Percentiles rank a stretch among this genome's conserved stretches.
Evolutionary conservation across 1,140 invertebrate genomes (phyloP).

Genomic region (Ostrea denselamellosa): DNA sequence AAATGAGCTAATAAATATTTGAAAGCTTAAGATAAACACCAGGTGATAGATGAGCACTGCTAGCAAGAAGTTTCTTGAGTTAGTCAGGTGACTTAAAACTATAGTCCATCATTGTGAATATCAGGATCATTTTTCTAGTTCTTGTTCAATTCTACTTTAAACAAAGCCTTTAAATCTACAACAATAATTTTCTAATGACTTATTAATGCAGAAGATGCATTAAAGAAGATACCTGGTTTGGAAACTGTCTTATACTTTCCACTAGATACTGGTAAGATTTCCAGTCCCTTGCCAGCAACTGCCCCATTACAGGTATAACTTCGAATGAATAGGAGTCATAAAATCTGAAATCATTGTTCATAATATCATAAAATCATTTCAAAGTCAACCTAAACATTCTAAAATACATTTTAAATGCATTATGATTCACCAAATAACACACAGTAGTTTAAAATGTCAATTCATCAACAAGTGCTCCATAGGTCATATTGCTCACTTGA

Average conservation of each 20-base stretch:
- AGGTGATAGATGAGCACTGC: no score
- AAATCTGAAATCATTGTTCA: slow-evolving; percentile 82
- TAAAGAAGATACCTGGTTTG: slow-evolving; percentile 85
- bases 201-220: not conserved
- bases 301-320: slow-evolving; percentile 97
- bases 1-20: no score
- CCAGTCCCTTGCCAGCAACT: slow-evolving; percentile 96
- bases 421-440: not conserved
- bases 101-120: no score
- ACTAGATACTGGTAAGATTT: slow-evolving; percentile 98
- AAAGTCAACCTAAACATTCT: slow-evolving; percentile 30
- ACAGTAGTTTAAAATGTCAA: no score
- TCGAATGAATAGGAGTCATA: slow-evolving; percentile 99
- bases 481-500: not conserved
- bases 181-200: not conserved
- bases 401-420: not conserved
- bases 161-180: not conserved
- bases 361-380: not conserved
- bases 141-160: no score
- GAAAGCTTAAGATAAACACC: no score
- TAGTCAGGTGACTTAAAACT: no score
- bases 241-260: slow-evolving; percentile 98
- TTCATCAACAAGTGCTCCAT: not conserved
- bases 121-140: no score
- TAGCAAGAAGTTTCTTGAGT: no score